These are phyloP conservation scores for Melanocharis versteri DNA, from an alignment of 2,113 vertebrate genomes.

Conservation along the genomic window DNA sequence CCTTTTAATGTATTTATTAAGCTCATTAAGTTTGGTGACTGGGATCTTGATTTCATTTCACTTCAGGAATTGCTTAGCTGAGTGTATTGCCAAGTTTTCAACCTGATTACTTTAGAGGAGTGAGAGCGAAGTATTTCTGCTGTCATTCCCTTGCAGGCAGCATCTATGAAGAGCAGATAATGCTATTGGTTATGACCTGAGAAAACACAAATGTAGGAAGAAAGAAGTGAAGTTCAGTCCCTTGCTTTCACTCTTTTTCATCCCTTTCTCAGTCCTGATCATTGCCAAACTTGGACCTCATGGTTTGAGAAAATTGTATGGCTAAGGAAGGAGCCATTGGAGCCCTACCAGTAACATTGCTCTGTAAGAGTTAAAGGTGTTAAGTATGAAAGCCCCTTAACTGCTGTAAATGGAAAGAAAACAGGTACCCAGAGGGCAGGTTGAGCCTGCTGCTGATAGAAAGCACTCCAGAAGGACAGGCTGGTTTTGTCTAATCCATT, in stretches of 20 bases:
- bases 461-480: slow-evolving; percentile 19
- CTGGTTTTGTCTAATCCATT: slow-evolving; percentile 36
- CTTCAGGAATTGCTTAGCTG: neutral
- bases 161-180: neutral
- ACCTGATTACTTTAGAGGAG: neutral
- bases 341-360: neutral
- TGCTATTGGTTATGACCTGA: neutral
- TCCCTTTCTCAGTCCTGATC: neutral
- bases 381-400: neutral
- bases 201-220: neutral
- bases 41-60: neutral
- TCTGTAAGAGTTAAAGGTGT: neutral
- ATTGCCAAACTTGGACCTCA: neutral
- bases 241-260: neutral
- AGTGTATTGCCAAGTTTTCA: neutral
- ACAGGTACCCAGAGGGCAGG: neutral
- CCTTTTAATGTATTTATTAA: neutral
- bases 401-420: neutral
- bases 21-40: neutral
- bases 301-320: neutral
- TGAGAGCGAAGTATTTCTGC: neutral
- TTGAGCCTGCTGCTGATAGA: neutral
- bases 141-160: neutral
- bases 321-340: neutral
- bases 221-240: neutral